Conservation (phyloP, 2,113 vertebrate species). For the Lampris megalopsis region DNA sequence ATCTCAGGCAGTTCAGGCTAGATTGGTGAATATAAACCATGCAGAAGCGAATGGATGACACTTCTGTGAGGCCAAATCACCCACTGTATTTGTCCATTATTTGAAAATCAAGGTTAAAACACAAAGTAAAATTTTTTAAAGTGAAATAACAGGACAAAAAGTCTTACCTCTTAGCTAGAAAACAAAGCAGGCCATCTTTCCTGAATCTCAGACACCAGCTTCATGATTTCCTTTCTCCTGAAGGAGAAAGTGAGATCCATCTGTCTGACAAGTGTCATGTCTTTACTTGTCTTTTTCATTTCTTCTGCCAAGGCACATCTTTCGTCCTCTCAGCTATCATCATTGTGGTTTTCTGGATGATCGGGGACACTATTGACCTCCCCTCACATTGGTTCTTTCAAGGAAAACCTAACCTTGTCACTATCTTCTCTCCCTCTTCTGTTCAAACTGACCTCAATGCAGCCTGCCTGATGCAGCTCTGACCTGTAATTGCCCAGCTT, state of each 20-base stretch:
- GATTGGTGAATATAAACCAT: too few species aligned
- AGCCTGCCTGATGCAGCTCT: slow-evolving; percentile 34
- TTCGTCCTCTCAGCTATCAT: slow-evolving; percentile 22
- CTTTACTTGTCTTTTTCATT: slow-evolving; percentile 20
- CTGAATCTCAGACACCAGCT: slow-evolving; percentile 34
- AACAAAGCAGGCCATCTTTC: slow-evolving; percentile 45
- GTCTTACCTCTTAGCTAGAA: slow-evolving; percentile 13
- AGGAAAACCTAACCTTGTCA: background rate
- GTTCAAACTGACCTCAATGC: slow-evolving; percentile 33
- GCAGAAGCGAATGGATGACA: too few species aligned
- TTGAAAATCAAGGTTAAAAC: too few species aligned
- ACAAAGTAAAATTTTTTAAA: too few species aligned
- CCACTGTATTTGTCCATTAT: too few species aligned
- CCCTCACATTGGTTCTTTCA: slow-evolving; percentile 28
- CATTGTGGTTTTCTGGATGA: background rate
- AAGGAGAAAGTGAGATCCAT: slow-evolving; percentile 47
- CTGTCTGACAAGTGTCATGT: slow-evolving; percentile 21
- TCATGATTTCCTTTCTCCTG: slow-evolving; percentile 36
- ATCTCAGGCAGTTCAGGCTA: too few species aligned
- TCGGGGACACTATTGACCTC: slow-evolving; percentile 10
- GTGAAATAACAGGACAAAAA: background rate
- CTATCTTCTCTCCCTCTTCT: slow-evolving; percentile 9
- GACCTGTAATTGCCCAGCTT: slow-evolving; percentile 36
- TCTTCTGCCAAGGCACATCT: slow-evolving; percentile 19
- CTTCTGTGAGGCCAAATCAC: too few species aligned